phyloP scores from a whole-genome alignment of 2,888 invertebrate species.

The Hirtodrosophila confusa region DNA sequence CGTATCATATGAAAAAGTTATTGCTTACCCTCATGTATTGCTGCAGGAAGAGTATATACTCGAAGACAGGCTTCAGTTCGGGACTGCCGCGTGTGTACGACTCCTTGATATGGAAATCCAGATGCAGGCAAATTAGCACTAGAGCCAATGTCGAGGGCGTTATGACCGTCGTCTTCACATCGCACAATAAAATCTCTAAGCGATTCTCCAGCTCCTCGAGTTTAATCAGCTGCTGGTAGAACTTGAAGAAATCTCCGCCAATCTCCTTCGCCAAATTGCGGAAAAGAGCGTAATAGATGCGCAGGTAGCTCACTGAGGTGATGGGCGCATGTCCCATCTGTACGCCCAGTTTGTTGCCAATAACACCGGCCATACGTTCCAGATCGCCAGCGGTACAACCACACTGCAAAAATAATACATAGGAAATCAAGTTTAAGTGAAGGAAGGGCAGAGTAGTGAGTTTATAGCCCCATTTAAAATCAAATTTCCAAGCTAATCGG shows the following conservation, averaged over 20 bases:
- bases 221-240: conserved; percentile 85
- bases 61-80: conserved; percentile 87
- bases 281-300: conserved; percentile 88
- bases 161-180: conserved; percentile 90
- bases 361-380: conserved; percentile 92
- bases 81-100: conserved; percentile 84
- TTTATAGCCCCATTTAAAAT: too few species aligned
- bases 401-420: conserved; percentile 85
- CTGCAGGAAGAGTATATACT: conserved; percentile 90
- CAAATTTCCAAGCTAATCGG: too few species aligned
- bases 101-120: conserved; percentile 86
- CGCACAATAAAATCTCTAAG: conserved; percentile 90
- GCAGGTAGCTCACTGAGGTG: conserved; percentile 89
- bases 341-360: conserved; percentile 90
- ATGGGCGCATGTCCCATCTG: conserved; percentile 86
- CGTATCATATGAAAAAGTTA: neutral
- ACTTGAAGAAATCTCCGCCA: conserved; percentile 85
- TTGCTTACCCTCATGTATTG: conserved; percentile 88
- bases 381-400: conserved; percentile 94
- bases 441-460: too few species aligned
- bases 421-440: conserved; percentile 70
- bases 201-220: conserved; percentile 88
- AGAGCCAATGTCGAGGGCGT: conserved; percentile 91
- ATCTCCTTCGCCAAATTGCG: conserved; percentile 86
- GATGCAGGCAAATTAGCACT: conserved; percentile 89